phyloP scores from a whole-genome alignment of 2,797 vertebrate genomes.

The Sebastes glaucus region DNA sequence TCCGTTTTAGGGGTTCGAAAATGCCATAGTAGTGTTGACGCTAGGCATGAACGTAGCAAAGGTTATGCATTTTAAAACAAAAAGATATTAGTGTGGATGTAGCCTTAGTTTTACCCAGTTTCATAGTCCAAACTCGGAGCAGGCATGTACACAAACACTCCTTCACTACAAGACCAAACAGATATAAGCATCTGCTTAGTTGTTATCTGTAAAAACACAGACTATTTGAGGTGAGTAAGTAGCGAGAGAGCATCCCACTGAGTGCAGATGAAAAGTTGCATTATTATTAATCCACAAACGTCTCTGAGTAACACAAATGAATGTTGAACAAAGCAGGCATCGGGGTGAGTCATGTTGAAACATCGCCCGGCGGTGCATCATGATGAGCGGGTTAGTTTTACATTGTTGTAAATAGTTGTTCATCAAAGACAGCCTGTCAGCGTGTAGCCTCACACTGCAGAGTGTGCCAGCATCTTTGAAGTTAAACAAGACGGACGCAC shows the following conservation, averaged over 20 bases:
- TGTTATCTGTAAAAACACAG: background rate
- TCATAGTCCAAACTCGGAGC: background rate
- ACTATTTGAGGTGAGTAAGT: background rate
- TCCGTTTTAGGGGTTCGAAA: background rate
- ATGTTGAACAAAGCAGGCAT: constrained; percentile 41
- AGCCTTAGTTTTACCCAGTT: background rate
- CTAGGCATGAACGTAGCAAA: background rate
- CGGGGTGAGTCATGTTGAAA: constrained; percentile 58
- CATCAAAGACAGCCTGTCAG: constrained; percentile 78
- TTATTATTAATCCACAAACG: constrained; percentile 32
- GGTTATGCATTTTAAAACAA: background rate
- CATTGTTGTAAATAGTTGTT: constrained; percentile 75
- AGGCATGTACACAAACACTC: background rate
- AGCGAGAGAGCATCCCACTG: constrained; percentile 11
- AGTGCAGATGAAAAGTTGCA: constrained; percentile 8
- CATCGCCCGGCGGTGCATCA: constrained; percentile 44
- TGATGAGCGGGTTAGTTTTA: constrained; percentile 69
- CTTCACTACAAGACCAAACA: background rate
- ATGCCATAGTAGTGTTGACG: accelerated
- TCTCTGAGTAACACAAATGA: constrained; percentile 31
- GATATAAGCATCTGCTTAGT: background rate
- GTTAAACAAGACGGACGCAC: constrained; percentile 34
- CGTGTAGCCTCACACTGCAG: constrained; percentile 55
- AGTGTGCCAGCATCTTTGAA: constrained; percentile 69
- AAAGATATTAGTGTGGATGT: background rate